These are phyloP conservation scores for Hiodon tergisus DNA, from an alignment of 2,113 vertebrate species.

Conservation along the genomic window DNA sequence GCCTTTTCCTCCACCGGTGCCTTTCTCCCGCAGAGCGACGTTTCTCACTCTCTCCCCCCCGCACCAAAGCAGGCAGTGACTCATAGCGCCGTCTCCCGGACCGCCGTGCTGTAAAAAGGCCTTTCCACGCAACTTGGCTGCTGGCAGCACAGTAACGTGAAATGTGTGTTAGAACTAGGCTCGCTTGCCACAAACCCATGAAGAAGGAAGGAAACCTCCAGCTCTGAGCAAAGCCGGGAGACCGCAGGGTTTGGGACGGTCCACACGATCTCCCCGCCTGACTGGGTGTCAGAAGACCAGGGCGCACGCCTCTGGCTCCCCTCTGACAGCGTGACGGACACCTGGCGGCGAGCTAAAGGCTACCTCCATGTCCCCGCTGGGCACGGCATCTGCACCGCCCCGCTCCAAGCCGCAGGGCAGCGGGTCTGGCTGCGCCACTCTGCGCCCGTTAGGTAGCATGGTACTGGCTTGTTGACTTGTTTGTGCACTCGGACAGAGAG, in stretches of 20 bases:
- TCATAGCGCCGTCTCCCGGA: not conserved
- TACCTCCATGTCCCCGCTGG: not conserved
- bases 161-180: slow-evolving; percentile 29
- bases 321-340: not conserved
- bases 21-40: not conserved
- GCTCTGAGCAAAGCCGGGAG: slow-evolving; percentile 20
- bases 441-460: too few species aligned
- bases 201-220: slow-evolving; percentile 1
- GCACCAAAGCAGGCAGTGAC: not conserved
- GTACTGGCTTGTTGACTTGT: too few species aligned
- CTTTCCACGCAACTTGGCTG: not conserved
- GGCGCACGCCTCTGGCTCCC: not conserved
- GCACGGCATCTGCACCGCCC: not conserved
- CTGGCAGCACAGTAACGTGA: not conserved
- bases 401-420: too few species aligned
- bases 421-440: too few species aligned
- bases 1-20: not conserved
- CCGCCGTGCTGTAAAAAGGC: not conserved
- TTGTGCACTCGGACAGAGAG: not conserved
- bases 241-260: too few species aligned
- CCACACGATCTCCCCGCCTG: not conserved
- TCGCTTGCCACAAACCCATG: slow-evolving; percentile 23
- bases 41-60: too few species aligned
- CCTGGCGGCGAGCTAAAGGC: not conserved
- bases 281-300: not conserved